Evolutionary conservation across 2,113 vertebrate genomes (phyloP).

Genomic region (Mastomys coucha): DNA sequence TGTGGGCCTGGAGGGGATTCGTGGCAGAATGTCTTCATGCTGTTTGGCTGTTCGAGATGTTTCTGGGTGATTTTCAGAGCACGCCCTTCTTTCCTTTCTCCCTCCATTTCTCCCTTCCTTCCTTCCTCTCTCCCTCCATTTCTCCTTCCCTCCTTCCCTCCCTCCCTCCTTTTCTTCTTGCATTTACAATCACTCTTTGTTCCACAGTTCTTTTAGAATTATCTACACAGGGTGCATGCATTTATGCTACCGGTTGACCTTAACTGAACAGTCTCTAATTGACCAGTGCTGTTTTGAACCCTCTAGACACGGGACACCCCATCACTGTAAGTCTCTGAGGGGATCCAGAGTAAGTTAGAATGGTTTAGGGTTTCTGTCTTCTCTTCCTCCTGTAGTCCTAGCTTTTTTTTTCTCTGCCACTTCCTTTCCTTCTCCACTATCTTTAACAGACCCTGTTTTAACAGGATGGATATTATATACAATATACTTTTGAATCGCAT

Average conservation of each 20-base stretch:
- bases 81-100: background rate
- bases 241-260: background rate
- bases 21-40: background rate
- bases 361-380: background rate
- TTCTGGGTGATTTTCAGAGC: background rate
- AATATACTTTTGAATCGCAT: background rate
- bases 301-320: background rate
- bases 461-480: background rate
- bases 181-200: background rate
- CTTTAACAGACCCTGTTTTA: background rate
- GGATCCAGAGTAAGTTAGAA: background rate
- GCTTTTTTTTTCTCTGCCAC: background rate
- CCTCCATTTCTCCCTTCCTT: background rate
- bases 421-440: background rate
- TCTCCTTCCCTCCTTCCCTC: background rate
- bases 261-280: background rate
- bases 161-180: background rate
- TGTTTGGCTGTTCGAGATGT: background rate
- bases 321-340: background rate
- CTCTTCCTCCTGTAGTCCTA: background rate
- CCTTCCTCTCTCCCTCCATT: background rate
- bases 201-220: background rate
- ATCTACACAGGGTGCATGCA: fast-evolving
- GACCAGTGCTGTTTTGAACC: background rate
- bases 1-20: background rate